phyloP scores from a whole-genome alignment of 2,113 vertebrate species.

The Festucalex cinctus region DNA sequence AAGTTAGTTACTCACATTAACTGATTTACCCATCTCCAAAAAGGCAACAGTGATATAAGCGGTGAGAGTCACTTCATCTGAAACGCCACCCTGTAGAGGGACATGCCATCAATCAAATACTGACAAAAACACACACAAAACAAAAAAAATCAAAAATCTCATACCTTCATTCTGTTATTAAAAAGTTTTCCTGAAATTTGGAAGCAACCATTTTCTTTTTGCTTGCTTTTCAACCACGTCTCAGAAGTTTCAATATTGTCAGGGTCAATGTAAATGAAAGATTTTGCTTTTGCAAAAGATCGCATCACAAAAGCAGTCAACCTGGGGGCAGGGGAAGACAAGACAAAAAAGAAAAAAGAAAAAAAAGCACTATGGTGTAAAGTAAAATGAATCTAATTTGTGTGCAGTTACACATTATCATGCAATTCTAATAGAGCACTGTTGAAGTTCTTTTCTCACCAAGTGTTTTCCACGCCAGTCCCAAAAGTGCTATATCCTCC shows the following conservation, averaged over 20 bases:
- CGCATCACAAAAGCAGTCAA: slow-evolving; percentile 79
- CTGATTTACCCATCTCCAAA: slow-evolving; percentile 65
- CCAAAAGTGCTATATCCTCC: slow-evolving; percentile 87
- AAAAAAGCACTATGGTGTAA: not conserved
- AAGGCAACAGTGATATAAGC: slow-evolving; percentile 74
- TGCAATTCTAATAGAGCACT: not conserved
- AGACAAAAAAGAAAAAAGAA: not conserved
- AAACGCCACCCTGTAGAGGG: slow-evolving; percentile 74
- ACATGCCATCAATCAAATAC: not conserved
- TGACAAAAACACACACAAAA: not conserved
- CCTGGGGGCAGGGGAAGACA: slow-evolving; percentile 52
- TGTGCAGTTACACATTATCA: not conserved
- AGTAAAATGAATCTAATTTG: not conserved
- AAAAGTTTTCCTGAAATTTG: slow-evolving; percentile 70
- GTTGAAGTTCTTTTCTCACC: slow-evolving; percentile 68
- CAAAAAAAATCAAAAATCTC: too few species aligned
- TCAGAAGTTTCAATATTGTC: slow-evolving; percentile 36
- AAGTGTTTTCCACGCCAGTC: slow-evolving; percentile 77
- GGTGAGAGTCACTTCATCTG: slow-evolving; percentile 75
- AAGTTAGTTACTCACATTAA: too few species aligned
- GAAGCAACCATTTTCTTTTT: slow-evolving; percentile 75
- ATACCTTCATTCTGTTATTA: slow-evolving; percentile 77
- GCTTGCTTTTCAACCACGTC: slow-evolving; percentile 67
- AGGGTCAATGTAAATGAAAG: slow-evolving; percentile 67
- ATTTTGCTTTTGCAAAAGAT: slow-evolving; percentile 68